Base-by-base conservation (phyloP, 2,888 invertebrate species). In the Aporophyla nigra region DNA sequence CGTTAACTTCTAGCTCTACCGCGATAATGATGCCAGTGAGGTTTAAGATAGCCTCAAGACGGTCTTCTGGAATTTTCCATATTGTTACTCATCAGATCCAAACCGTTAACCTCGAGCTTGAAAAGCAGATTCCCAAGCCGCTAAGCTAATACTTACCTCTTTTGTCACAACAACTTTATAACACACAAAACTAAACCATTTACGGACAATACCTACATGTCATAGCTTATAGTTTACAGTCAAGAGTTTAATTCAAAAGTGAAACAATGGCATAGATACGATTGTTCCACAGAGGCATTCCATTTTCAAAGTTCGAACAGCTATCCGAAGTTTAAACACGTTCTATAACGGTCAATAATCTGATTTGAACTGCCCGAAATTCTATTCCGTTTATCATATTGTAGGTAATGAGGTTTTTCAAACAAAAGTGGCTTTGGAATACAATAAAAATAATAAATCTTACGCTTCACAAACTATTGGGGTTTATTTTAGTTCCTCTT, bases 301-400 rank as follows among this genome's bases (percentile, higher is more conserved):
- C 63, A 72, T 78, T 81, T 58, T 21, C 74, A 72, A 84, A 84
- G 85, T 83, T 82, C n/a, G 43, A 79, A 82, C 9, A 58, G 46
- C 72, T 73, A 76, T 79, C 67, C 65, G 40, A 84, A 80, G 70
- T 83, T 80, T 65, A 71, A 80, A 86, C 75, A 80, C 70, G 70
- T 71, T 78, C 72, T 49, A 43, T 65, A 72, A 71, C 67, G 84
- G 78, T 65, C 84, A 82, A 84, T 78, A 76, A 85, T 84, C 67
- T 74, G 76, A 82, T 82, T 74, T 73, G 43, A 46, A 73, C 58
- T 63, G 66, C 69, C 63, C 66, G 71, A 67, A 73, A 72, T 76
- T 75, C 62, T 33, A 76, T 77, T 81, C 43, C 54, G 59, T 78
- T 76, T 80, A 80, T 75, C 74, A 84, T 72, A 53, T 40, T 63